Evolutionary conservation across 2,888 invertebrate species (phyloP), one percentile per base, ranked within the genome.

Genomic region (Drosophila setosimentum): DNA sequence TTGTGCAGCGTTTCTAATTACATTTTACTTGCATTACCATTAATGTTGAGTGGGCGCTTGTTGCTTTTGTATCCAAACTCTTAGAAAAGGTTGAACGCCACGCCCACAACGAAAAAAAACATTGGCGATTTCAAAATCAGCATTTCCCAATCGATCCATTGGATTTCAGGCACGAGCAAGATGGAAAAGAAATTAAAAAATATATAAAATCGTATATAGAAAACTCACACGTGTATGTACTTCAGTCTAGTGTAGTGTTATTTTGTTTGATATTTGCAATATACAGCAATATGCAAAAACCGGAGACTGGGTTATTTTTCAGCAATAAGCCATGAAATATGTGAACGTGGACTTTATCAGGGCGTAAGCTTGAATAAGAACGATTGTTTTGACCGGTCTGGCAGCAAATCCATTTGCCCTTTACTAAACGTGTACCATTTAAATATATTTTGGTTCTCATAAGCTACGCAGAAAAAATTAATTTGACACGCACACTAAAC

Each of bases 321-420:
- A 16, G 16, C 24, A 45, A 45, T 45, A 16, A 35, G 29, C 65
- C 35, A 63, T 60, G 57, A 66, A 61, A 78, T 65, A 79, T 74
- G 73, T 74, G 73, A 80, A 62, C 33, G 35, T 18, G 40, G n/a
- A 18, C 33, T 53, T 68, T 73, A 80, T 82, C 78, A 21, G 55
- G 29, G 16, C 54, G 37, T 40, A 59, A 66, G 75, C 81, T 72
- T 81, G 30, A 63, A 69, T 72, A 85, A 73, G 80, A 85, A 83
- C 81, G 80, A 83, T 83, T 66, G 67, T 73, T 82, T 69, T 74
- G 74, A 86, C 83, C 73, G 68, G 51, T 51, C 67, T 73, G 73
- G 68, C 83, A 71, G 72, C 71, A 80, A 74, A 78, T 30, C 55
- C 68, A 85, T 76, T 82, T 72, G 68, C 68, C 64, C 72, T 61